Base-by-base conservation (phyloP, 2,888 invertebrate species). In the Rhingia rostrata region DNA sequence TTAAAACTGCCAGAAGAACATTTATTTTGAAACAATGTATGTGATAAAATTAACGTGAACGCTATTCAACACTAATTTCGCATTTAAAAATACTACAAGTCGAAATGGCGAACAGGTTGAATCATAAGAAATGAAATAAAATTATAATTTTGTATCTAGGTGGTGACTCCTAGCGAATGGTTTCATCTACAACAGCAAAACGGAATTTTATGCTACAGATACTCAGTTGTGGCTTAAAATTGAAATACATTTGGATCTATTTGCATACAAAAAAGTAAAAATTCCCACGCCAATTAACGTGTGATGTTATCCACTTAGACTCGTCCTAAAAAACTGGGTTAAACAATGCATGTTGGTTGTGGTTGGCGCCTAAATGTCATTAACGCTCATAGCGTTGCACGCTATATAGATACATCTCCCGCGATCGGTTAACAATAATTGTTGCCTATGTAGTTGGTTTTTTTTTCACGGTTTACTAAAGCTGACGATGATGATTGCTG, bases 211-310 rank as follows among this genome's bases (percentile, higher is more conserved):
- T 14, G 51, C 37, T 47, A 35, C 35, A n/a, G 22, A 14, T 6
- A 43, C n/a, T 4, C 12, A 30, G 30, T 9, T n/a, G 22, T 12
- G 22, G 6, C 32, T 12, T 12, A 35, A 56, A 6, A 22, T 9
- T 51, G 35, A 43, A 30, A 39, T 39, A 63, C 30, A 1, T 4
- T 10, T 30, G 41, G 12, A 47, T 54, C 7, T 9, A 7, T 63
- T 77, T 41, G 7, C 14, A 6, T 30, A 61, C 30, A 51, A 49
- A 12, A 45, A 47, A 49, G 35, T 33, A 66, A 2, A 66, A 47
- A 39, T 77, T 82, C 81, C 45, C 81, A 82, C 81, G 81, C 53
- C 81, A 82, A 77, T 82, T 77, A 82, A 82, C 49, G 9, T 33
- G 54, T 14, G 12, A 61, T 66, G 74, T 67, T 74, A 53, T 70